Conservation (phyloP, 2,797 vertebrate species). For the Pangasius mekongensis region DNA sequence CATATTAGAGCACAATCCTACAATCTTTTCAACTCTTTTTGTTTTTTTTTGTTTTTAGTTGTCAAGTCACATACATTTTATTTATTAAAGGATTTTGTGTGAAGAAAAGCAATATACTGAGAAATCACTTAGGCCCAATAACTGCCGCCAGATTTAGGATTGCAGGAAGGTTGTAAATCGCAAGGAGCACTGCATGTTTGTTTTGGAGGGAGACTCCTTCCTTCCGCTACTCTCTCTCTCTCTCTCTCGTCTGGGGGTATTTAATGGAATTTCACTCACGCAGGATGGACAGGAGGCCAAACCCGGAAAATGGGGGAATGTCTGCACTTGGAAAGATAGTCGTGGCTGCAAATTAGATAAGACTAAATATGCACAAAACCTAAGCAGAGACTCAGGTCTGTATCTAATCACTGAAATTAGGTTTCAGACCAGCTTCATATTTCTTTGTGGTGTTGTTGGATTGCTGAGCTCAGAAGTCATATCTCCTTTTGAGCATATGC, state of each 20-base stretch:
- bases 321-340: constrained; percentile 1
- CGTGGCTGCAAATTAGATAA: constrained; percentile 31
- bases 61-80: constrained; percentile 21
- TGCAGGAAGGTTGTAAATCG: constrained; percentile 63
- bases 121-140: constrained; percentile 55
- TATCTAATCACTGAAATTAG: constrained; percentile 27
- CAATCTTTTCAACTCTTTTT: not conserved
- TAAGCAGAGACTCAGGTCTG: not conserved
- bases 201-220: constrained; percentile 62
- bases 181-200: constrained; percentile 63
- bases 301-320: constrained; percentile 15
- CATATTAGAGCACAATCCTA: not conserved
- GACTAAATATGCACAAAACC: constrained; percentile 1
- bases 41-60: not conserved
- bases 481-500: constrained; percentile 3
- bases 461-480: constrained; percentile 30
- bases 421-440: constrained; percentile 9
- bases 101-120: constrained; percentile 43
- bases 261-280: constrained; percentile 26
- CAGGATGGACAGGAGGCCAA: constrained; percentile 17
- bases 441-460: not conserved
- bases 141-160: constrained; percentile 56
- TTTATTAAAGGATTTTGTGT: constrained; percentile 48
- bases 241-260: constrained; percentile 54
- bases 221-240: constrained; percentile 20